phyloP scores from a whole-genome alignment of 1,140 invertebrate species.

The Holcopasites calliopsidis region DNA sequence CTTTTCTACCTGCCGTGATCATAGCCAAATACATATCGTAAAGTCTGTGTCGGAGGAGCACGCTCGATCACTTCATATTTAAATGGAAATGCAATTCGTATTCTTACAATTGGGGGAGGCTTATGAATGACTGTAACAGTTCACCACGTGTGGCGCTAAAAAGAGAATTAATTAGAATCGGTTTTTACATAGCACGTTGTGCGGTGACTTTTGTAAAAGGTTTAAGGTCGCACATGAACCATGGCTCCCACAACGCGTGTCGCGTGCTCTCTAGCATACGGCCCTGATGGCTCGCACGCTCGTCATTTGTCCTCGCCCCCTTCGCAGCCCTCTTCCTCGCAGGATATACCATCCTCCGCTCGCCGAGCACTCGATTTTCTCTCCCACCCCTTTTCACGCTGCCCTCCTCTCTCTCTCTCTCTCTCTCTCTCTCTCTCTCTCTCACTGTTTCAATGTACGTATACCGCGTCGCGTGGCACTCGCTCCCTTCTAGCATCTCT shows the following conservation, averaged over 20 bases:
- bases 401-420: constrained; percentile 20
- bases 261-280: constrained; percentile 57
- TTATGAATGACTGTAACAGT: no score
- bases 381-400: background rate
- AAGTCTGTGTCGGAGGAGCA: no score
- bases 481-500: constrained; percentile 35
- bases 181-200: constrained; percentile 1
- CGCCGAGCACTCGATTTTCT: constrained; percentile 34
- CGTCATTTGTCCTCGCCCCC: constrained; percentile 58
- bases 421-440: constrained; percentile 2
- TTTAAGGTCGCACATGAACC: constrained; percentile 12
- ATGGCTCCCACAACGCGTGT: constrained; percentile 39
- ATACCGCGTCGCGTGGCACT: constrained; percentile 46
- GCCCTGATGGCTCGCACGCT: constrained; percentile 62
- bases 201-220: background rate
- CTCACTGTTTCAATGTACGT: constrained; percentile 11
- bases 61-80: no score
- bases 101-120: no score
- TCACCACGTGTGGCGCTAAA: no score
- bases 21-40: no score
- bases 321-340: constrained; percentile 6
- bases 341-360: constrained; percentile 24
- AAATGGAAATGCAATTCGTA: no score
- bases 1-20: no score
- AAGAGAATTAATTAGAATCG: no score